These are phyloP conservation scores for Lepus americanus DNA, from an alignment of 2,113 vertebrate genomes.

Conservation along the genomic window DNA sequence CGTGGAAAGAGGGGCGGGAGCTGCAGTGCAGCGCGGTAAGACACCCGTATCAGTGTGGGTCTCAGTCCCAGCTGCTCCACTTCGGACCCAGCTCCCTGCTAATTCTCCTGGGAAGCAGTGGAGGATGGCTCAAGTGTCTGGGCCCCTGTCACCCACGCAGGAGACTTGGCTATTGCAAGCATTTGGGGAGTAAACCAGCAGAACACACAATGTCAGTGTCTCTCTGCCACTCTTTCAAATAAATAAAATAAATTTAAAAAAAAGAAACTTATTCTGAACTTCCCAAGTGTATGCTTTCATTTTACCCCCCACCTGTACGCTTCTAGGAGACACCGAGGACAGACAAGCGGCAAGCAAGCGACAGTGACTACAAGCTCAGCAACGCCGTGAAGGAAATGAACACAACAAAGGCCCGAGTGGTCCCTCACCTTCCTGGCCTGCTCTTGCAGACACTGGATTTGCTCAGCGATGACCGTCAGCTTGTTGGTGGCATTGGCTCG, in stretches of 20 bases:
- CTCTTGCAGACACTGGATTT: conserved; percentile 95
- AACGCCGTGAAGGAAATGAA: not conserved
- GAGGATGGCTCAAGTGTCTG: no score
- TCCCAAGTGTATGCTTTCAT: not conserved
- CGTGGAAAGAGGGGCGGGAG: not conserved
- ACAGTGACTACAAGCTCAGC: not conserved
- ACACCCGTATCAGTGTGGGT: no score
- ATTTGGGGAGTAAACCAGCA: no score
- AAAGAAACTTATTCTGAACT: not conserved
- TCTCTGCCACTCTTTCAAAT: not conserved
- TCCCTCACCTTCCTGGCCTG: conserved; percentile 94
- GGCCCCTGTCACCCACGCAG: no score
- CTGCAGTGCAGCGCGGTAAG: no score
- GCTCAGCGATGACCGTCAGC: conserved; percentile 94
- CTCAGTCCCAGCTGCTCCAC: no score
- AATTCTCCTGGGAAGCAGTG: no score
- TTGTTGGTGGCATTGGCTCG: conserved; percentile 95
- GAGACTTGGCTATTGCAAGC: no score
- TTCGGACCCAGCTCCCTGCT: no score
- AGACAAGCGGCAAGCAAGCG: not conserved
- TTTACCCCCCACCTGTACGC: not conserved
- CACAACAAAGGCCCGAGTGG: not conserved
- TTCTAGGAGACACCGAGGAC: not conserved
- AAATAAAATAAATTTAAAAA: not conserved
- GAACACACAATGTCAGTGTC: no score